Evolutionary conservation across 2,888 invertebrate genomes (phyloP).

Genomic region (Zhengitettix transpicula): DNA sequence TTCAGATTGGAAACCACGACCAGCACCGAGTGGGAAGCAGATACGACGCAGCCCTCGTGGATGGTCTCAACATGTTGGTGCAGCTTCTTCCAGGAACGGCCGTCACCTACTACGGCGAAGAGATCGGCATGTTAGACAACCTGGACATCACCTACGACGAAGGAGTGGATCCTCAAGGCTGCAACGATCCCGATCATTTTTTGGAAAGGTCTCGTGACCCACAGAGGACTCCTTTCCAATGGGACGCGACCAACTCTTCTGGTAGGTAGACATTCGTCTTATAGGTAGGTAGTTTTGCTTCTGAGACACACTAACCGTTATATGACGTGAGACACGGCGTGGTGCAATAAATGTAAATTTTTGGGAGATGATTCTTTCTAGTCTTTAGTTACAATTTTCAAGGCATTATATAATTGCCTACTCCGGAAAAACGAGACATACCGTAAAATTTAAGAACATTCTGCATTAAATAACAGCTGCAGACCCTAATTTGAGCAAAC

Average conservation of each 20-base stretch:
- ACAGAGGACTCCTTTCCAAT: constrained; percentile 22
- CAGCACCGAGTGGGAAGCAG: constrained; percentile 51
- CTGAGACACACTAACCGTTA: too few relatives aligned
- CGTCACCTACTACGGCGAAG: constrained; percentile 76
- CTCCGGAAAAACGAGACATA: too few relatives aligned
- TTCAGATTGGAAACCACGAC: constrained; percentile 64
- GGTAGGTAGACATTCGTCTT: neutral
- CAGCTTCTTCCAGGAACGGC: constrained; percentile 69
- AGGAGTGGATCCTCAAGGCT: constrained; percentile 43
- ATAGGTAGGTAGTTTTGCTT: too few relatives aligned
- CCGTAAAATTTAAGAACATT: too few relatives aligned
- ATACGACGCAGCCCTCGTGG: constrained; percentile 47
- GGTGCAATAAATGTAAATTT: too few relatives aligned
- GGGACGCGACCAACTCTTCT: constrained; percentile 15
- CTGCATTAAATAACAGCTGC: too few relatives aligned
- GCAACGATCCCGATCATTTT: constrained; percentile 20
- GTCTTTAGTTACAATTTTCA: too few relatives aligned
- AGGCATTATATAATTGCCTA: too few relatives aligned
- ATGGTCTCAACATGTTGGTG: constrained; percentile 70
- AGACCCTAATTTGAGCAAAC: too few relatives aligned
- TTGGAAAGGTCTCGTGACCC: constrained; percentile 15
- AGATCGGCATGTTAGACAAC: constrained; percentile 51
- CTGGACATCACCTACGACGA: constrained; percentile 38
- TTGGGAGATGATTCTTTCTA: too few relatives aligned
- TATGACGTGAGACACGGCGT: too few relatives aligned